These are phyloP conservation scores for Rhagologus leucostigma DNA, from an alignment of 2,113 vertebrate genomes.

Conservation along the genomic window DNA sequence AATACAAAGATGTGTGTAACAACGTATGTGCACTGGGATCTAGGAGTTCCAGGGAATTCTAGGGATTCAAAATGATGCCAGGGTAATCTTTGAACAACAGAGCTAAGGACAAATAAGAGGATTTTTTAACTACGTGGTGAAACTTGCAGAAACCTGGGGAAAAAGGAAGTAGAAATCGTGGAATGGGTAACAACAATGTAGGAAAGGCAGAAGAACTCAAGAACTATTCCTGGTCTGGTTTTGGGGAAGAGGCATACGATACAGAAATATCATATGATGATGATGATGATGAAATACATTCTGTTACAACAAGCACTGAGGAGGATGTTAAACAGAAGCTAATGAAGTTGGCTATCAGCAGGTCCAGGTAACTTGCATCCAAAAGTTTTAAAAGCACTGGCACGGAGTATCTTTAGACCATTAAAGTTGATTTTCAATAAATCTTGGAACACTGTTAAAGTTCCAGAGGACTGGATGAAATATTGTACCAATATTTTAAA, in stretches of 20 bases:
- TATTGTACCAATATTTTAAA: not conserved
- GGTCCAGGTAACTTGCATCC: not conserved
- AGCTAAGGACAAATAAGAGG: not conserved
- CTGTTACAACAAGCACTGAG: not conserved
- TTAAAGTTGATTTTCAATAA: conserved; percentile 51
- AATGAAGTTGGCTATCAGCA: conserved; percentile 4
- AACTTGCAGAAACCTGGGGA: not conserved
- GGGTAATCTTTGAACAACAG: not conserved
- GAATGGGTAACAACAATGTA: not conserved
- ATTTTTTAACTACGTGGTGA: not conserved
- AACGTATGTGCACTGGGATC: accelerated
- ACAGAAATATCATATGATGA: not conserved
- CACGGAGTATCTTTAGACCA: conserved; percentile 17
- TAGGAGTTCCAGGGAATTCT: not conserved
- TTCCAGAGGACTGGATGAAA: conserved; percentile 7
- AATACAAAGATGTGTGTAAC: not conserved
- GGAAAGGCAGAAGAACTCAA: not conserved
- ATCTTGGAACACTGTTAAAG: conserved; percentile 11
- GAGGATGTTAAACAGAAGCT: conserved; percentile 1
- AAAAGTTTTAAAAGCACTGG: conserved; percentile 45
- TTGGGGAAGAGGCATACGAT: not conserved
- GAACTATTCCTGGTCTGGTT: not conserved
- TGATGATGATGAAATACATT: not conserved
- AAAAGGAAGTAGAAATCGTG: not conserved
- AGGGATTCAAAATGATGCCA: not conserved